phyloP scores from a whole-genome alignment of 1,140 invertebrate genomes.

The Helicorthomorpha holstii region DNA sequence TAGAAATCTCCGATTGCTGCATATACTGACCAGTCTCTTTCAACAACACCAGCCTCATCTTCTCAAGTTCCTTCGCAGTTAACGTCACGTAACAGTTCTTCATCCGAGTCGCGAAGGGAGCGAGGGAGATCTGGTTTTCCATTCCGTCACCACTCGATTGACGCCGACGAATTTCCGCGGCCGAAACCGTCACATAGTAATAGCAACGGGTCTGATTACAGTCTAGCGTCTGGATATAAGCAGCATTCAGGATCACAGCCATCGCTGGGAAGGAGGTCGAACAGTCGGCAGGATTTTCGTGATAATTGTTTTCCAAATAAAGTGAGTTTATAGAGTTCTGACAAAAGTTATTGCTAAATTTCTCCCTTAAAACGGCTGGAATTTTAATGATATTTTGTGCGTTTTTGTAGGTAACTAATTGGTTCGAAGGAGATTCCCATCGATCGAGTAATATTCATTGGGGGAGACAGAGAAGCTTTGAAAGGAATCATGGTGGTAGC shows the following conservation, averaged over 20 bases:
- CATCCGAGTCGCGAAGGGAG: too few relatives aligned
- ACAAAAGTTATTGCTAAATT: background rate
- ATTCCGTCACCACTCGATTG: conserved; percentile 18
- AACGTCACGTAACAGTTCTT: too few relatives aligned
- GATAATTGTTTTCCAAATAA: background rate
- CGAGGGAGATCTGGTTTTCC: background rate
- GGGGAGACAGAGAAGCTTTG: conserved; percentile 9
- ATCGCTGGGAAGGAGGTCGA: conserved; percentile 17
- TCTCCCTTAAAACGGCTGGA: too few relatives aligned
- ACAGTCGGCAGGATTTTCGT: conserved; percentile 17
- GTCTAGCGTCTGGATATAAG: background rate
- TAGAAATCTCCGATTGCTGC: too few relatives aligned
- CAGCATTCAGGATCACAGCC: conserved; percentile 22
- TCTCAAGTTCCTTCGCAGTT: too few relatives aligned
- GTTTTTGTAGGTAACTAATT: conserved; percentile 1
- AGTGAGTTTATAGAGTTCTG: background rate
- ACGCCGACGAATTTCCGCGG: conserved; percentile 19
- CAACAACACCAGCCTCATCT: too few relatives aligned
- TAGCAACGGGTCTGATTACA: conserved; percentile 5
- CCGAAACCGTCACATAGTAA: background rate
- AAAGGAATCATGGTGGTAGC: conserved; percentile 12
- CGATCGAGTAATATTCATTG: background rate
- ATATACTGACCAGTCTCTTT: too few relatives aligned
- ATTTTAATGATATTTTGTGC: too few relatives aligned
- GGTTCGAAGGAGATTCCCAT: background rate